Evolutionary conservation across 2,797 vertebrate species (phyloP).

Genomic region (Dermochelys coriacea): DNA sequence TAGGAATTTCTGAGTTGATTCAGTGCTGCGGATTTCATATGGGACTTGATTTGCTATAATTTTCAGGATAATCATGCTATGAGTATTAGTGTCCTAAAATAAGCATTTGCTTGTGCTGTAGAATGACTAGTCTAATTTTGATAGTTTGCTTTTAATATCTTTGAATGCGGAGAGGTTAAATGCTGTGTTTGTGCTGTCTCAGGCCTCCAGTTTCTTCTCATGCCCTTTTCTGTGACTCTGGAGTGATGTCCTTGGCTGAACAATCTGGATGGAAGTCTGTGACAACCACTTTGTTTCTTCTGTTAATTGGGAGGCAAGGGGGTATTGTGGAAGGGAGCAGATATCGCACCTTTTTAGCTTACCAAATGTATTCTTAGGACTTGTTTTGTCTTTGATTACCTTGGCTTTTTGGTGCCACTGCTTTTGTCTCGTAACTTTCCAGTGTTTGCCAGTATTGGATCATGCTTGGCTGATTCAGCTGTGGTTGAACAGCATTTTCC

Average conservation of each 20-base stretch:
- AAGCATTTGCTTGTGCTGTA: background rate
- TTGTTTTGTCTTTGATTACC: background rate
- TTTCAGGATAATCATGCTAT: background rate
- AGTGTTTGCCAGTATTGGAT: background rate
- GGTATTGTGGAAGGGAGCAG: background rate
- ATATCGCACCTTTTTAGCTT: background rate
- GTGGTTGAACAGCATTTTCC: background rate
- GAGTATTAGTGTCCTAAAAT: background rate
- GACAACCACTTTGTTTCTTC: background rate
- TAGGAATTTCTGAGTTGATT: constrained; percentile 9
- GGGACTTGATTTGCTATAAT: background rate
- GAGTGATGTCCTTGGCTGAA: rapidly evolving
- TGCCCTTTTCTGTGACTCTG: background rate
- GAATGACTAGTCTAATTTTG: background rate
- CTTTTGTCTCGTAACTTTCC: background rate
- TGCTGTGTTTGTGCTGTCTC: rapidly evolving
- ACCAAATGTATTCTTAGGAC: rapidly evolving
- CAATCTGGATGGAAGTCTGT: background rate
- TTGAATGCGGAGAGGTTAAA: background rate
- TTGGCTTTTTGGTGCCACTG: background rate
- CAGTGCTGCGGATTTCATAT: background rate
- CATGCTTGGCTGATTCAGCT: background rate
- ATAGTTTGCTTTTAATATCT: background rate
- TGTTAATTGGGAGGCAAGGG: background rate
- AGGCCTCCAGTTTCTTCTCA: background rate